Percentiles rank a stretch among this genome's conserved stretches.
Conservation (phyloP, 2,113 vertebrate genomes). For the Salvelinus namaycush region DNA sequence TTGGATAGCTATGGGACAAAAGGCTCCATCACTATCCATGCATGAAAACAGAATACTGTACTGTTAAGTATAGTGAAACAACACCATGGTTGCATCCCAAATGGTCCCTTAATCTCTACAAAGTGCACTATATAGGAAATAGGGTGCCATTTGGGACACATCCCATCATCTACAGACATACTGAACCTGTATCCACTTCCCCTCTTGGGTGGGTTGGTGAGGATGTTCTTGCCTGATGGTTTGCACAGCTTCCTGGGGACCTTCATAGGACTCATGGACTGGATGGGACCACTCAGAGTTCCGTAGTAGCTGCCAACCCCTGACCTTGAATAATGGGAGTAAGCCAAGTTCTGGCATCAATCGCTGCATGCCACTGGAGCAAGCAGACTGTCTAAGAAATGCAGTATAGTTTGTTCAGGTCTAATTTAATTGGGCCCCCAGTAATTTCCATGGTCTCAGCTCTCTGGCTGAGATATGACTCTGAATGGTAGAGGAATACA, state of each 20-base stretch:
- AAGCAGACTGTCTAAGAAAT: too few relatives aligned
- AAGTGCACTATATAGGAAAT: neutral
- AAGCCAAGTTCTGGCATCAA: neutral
- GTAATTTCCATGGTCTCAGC: neutral
- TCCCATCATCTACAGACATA: conserved; percentile 5
- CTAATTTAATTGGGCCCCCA: neutral
- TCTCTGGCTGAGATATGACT: conserved; percentile 1
- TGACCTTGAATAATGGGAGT: conserved; percentile 65
- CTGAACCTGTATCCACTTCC: conserved; percentile 85
- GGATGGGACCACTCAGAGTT: conserved; percentile 77
- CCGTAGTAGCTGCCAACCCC: conserved; percentile 84
- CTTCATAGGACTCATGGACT: conserved; percentile 74
- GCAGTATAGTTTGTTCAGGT: neutral
- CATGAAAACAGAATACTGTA: neutral
- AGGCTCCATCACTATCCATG: conserved; percentile 24
- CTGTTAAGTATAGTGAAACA: neutral
- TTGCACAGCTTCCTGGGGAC: conserved; percentile 62
- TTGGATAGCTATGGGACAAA: conserved; percentile 75
- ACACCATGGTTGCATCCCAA: neutral
- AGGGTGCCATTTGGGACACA: neutral
- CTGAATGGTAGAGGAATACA: neutral
- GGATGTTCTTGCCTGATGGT: conserved; percentile 81
- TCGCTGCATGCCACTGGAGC: neutral
- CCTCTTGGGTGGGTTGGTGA: conserved; percentile 83
- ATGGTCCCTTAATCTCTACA: neutral